Conservation (phyloP, 1,140 invertebrate species). For the Gonatopus flavifemur region DNA sequence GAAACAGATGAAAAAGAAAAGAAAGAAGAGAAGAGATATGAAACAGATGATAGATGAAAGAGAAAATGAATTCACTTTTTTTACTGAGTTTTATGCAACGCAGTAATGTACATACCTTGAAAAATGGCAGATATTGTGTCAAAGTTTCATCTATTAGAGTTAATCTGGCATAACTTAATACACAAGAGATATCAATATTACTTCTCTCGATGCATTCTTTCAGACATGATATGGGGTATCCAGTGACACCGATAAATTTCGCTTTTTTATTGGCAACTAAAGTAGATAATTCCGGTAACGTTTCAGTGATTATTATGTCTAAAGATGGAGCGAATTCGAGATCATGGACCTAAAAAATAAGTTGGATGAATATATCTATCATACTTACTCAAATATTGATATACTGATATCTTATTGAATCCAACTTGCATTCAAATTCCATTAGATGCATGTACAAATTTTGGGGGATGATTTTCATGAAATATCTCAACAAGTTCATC, state of each 20-base stretch:
- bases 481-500: no score
- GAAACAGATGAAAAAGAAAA: no score
- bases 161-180: conserved; percentile 79
- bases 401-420: no score
- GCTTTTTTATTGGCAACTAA: conserved; percentile 77
- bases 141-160: conserved; percentile 80
- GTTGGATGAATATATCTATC: not conserved
- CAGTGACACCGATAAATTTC: conserved; percentile 82
- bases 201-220: conserved; percentile 73
- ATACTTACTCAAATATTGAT: not conserved
- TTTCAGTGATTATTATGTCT: conserved; percentile 81
- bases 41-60: no score
- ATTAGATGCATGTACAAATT: no score
- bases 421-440: no score
- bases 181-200: conserved; percentile 67
- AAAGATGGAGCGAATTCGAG: conserved; percentile 82
- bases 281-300: conserved; percentile 76
- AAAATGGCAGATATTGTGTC: conserved; percentile 72
- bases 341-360: conserved; percentile 76
- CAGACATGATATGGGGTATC: conserved; percentile 78
- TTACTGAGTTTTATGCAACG: no score
- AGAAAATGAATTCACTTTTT: no score
- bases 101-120: conserved; percentile 74
- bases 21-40: no score
- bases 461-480: no score